phyloP scores from a whole-genome alignment of 2,113 vertebrate genomes.

The Ptilorrhoa leucosticta region DNA sequence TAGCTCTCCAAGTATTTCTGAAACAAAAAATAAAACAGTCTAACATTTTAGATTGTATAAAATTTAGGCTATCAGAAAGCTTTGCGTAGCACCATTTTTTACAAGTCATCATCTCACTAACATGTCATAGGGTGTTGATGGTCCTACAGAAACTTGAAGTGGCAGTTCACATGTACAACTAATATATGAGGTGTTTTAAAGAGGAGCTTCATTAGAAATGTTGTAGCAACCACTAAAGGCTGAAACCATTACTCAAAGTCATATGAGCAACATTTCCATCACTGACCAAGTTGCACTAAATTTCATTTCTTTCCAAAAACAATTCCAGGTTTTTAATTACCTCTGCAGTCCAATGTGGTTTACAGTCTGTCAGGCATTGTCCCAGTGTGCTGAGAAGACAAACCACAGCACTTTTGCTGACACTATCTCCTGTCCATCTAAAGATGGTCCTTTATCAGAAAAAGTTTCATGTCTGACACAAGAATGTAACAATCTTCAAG shows the following conservation, averaged over 20 bases:
- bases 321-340: background rate
- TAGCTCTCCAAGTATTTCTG: background rate
- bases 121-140: background rate
- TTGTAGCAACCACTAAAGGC: background rate
- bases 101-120: background rate
- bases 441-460: background rate
- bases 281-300: background rate
- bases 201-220: background rate
- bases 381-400: background rate
- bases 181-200: background rate
- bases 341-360: background rate
- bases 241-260: background rate
- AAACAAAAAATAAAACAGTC: background rate
- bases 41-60: background rate
- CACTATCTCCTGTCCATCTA: background rate
- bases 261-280: background rate
- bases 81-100: background rate
- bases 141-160: background rate
- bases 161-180: background rate
- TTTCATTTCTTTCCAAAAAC: background rate
- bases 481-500: background rate
- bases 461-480: background rate
- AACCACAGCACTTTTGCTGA: background rate
- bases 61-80: background rate
- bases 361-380: background rate